Evolutionary conservation across 2,797 vertebrate genomes (phyloP).

Genomic region (Apogon talboti): DNA sequence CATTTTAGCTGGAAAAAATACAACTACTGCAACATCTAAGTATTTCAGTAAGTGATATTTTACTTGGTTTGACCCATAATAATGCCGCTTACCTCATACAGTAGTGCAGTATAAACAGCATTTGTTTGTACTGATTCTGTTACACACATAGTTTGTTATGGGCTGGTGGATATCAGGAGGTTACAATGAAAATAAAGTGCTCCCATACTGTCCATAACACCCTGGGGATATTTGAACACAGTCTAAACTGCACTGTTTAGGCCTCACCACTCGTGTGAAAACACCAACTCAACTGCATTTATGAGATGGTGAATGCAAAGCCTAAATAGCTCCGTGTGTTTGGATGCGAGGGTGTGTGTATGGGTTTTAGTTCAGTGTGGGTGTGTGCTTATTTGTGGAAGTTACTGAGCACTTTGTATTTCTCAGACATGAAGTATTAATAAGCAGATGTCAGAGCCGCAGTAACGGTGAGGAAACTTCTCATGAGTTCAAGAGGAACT

Average conservation of each 20-base stretch:
- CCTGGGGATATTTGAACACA: constrained; percentile 52
- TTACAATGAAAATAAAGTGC: constrained; percentile 41
- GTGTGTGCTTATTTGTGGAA: constrained; percentile 32
- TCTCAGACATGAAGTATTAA: constrained; percentile 47
- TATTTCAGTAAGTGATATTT: neutral
- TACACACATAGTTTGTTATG: constrained; percentile 48
- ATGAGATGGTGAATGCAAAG: constrained; percentile 29
- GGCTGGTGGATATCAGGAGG: constrained; percentile 38
- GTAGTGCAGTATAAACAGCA: constrained; percentile 19
- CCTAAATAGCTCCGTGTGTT: constrained; percentile 1
- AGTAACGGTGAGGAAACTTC: constrained; percentile 15
- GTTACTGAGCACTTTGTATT: constrained; percentile 33
- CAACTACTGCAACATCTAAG: too few species aligned
- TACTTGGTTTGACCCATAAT: neutral
- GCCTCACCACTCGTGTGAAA: constrained; percentile 27
- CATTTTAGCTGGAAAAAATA: too few species aligned
- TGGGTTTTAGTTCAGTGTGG: constrained; percentile 12
- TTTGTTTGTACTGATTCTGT: constrained; percentile 33
- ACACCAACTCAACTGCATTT: constrained; percentile 23
- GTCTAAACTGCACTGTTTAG: constrained; percentile 34
- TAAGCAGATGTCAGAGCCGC: constrained; percentile 39
- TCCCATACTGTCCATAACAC: constrained; percentile 20
- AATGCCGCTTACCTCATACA: constrained; percentile 13
- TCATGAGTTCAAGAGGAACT: constrained; percentile 52
- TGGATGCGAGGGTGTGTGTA: constrained; percentile 11